Conservation (phyloP, 2,113 vertebrate genomes). For the Strigops habroptila region DNA sequence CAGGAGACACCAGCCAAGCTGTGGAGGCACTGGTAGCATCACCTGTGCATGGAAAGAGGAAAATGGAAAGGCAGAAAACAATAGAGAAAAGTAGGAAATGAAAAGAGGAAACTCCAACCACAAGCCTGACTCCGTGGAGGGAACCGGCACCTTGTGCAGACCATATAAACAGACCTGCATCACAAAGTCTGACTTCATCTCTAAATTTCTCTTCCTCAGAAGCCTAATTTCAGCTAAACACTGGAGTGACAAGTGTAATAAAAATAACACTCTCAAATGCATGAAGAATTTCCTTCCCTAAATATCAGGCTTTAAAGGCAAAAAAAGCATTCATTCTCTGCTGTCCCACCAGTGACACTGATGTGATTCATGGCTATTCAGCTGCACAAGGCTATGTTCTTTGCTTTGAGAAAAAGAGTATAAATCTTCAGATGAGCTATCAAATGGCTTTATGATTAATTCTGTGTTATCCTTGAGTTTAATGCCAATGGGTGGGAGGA, state of each 20-base stretch:
- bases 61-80: neutral
- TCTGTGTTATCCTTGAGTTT: slow-evolving; percentile 8
- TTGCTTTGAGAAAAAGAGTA: neutral
- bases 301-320: slow-evolving; percentile 18
- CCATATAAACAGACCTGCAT: neutral
- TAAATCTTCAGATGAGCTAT: slow-evolving; percentile 31
- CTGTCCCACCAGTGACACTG: neutral
- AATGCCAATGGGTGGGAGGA: neutral
- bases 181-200: neutral
- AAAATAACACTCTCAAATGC: neutral
- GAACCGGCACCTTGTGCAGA: accelerated
- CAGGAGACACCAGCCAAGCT: neutral
- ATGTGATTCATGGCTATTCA: slow-evolving; percentile 37
- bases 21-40: neutral
- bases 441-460: slow-evolving; percentile 25
- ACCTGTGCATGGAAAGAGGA: neutral
- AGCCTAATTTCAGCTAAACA: neutral
- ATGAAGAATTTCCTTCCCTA: neutral
- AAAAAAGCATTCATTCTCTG: slow-evolving; percentile 11
- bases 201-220: neutral
- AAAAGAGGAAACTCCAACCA: neutral
- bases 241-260: neutral
- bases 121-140: neutral
- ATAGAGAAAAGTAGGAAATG: neutral
- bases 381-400: slow-evolving; percentile 20